Conservation (phyloP, 2,888 invertebrate genomes). For the Pasiphila rectangulata region DNA sequence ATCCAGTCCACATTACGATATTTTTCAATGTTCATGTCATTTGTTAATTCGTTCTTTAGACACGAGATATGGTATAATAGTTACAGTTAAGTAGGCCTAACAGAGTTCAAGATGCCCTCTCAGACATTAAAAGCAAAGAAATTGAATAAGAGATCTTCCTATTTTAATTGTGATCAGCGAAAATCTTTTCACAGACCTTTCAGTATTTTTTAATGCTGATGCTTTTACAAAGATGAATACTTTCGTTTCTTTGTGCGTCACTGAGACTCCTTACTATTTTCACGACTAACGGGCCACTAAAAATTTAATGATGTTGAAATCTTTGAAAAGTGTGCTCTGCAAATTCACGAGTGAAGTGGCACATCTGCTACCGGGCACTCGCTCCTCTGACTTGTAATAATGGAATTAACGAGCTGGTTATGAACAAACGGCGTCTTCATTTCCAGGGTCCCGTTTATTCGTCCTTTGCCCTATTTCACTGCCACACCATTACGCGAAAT, state of each 20-base stretch:
- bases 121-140: background rate
- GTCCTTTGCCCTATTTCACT: constrained; percentile 74
- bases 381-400: constrained; percentile 77
- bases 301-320: constrained; percentile 51
- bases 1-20: too few relatives aligned
- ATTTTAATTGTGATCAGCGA: constrained; percentile 15
- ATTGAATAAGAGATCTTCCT: constrained; percentile 3
- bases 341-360: constrained; percentile 64
- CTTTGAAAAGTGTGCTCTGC: constrained; percentile 45
- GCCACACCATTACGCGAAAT: constrained; percentile 74
- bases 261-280: constrained; percentile 38
- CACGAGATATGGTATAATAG: too few relatives aligned
- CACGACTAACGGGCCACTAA: constrained; percentile 45
- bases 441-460: constrained; percentile 72
- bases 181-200: constrained; percentile 14
- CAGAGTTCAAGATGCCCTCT: too few relatives aligned
- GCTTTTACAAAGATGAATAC: constrained; percentile 15
- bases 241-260: constrained; percentile 24
- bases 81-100: too few relatives aligned
- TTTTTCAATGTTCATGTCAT: too few relatives aligned
- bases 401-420: constrained; percentile 80
- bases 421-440: constrained; percentile 80
- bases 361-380: constrained; percentile 74
- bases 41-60: too few relatives aligned
- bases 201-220: constrained; percentile 20